These are phyloP conservation scores for Microchrysa polita DNA, from an alignment of 2,888 invertebrate genomes.

Conservation along the genomic window DNA sequence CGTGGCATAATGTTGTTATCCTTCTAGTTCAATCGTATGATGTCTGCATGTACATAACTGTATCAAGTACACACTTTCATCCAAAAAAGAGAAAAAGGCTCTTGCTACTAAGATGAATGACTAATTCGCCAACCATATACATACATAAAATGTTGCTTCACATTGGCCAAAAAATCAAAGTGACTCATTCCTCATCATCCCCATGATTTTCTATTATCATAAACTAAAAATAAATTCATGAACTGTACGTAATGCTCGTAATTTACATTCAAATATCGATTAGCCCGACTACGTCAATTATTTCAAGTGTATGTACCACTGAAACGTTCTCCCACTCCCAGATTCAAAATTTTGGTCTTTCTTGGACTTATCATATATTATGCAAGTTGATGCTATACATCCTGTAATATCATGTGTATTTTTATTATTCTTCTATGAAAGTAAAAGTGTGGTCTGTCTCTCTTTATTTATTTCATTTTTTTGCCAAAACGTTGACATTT, in stretches of 20 bases:
- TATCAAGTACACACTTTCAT: too few relatives aligned
- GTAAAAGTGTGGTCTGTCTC: too few relatives aligned
- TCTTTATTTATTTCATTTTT: too few relatives aligned
- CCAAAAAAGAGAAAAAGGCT: too few relatives aligned
- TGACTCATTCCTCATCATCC: constrained; percentile 19
- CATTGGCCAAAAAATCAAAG: neutral
- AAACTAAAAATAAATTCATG: constrained; percentile 25
- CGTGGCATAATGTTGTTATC: too few relatives aligned
- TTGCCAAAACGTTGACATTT: neutral
- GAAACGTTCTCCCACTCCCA: constrained; percentile 1
- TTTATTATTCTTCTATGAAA: too few relatives aligned
- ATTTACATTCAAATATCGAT: neutral
- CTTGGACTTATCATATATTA: too few relatives aligned
- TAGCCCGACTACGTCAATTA: constrained; percentile 33
- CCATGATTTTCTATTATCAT: constrained; percentile 17
- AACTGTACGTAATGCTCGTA: neutral
- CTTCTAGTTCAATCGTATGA: too few relatives aligned
- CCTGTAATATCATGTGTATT: neutral
- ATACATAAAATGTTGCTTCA: too few relatives aligned
- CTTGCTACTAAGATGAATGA: neutral
- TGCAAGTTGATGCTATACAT: neutral
- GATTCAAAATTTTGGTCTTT: neutral
- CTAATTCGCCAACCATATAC: too few relatives aligned
- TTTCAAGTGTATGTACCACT: constrained; percentile 20
- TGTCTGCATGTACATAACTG: too few relatives aligned